Base-by-base conservation (phyloP, 2,113 vertebrate genomes). In the Eretmochelys imbricata region DNA sequence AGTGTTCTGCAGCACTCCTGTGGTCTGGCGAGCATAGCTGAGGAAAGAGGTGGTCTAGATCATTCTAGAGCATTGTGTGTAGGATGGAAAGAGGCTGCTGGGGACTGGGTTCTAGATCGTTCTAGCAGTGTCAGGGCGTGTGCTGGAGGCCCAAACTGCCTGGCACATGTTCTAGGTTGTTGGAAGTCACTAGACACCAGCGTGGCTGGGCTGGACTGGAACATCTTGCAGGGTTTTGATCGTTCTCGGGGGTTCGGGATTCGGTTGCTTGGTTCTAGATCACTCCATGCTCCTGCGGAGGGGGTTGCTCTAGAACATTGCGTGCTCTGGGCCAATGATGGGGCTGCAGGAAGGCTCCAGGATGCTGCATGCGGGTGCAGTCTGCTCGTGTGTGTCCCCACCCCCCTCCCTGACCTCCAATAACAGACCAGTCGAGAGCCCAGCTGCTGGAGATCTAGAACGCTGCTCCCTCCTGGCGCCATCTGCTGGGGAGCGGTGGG, bases 71-170 rank as follows among this genome's bases (percentile, higher is more conserved):
- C 35, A 14, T 16, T 31, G 59, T 19, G 7, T 35, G 31, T 19
- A n/a, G 16, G 14, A 16, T 35, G 59, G 59, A 62, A 35, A 16
- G 13, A 62, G 31, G 59, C 13, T 35, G 13, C 4, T 1, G 3
- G 14, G 14, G 3, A 8, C 31, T 2, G 4, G 16, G 65, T 20
- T 69, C 17, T n/a, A 69, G 65, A n/a, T 9, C 8, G 2, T 17
- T 69, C 65, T 69, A 20, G 59, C 4, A 5, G 6, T 5, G 17
- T 19, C 8, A 5, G 65, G 8, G 17, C 4, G 1, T 4, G 1
- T 19, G 62, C 35, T 69, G 20, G 35, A 19, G 19, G 12, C 8
- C 17, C 65, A 35, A 7, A 3, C 8, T 20, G 65, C 65, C 17
- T 38, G 35, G 35, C 17, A 20, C 59, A 16, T 4, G 62, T 29